Evolutionary conservation across 2,113 vertebrate genomes (phyloP), one percentile per base, ranked within the genome.

Genomic region (Psittacula cyanocephala): DNA sequence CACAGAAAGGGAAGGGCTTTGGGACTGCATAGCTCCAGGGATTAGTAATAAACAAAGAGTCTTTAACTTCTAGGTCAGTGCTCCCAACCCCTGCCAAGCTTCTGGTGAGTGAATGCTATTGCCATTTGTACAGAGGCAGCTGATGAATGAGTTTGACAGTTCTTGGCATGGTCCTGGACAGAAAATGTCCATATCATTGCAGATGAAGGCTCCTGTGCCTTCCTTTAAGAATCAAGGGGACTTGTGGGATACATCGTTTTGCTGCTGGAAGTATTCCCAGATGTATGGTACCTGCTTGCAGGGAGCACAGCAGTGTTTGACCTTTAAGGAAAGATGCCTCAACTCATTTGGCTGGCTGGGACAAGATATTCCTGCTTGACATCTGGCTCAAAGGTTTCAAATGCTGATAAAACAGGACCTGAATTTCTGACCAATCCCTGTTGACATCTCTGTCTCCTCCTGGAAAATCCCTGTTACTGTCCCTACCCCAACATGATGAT

Each of bases 11-110:
- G 95, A 92, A 96, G 70, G 95, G 94, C 95, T 96, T 96, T 95
- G 93, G 90, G 91, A 43, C 80, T 81, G 88, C 92, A 96, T 81
- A 96, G 90, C 94, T 90, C 82, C 92, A 88, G 93, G 93, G 96
- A 96, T 97, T 97, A 97, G 87, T 35, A 4, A 72, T 4, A 23
- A 89, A 96, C 96, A 97, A 96, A 97, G 95, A 88, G 94, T 87
- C 87, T 97, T 97, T 96, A 96, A 87, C 91, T 96, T 95, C 93
- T 95, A 95, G 95, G 93, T 96, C 96, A 96, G 24, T 88, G 95
- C 93, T 89, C 85, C 27, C 18, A 94, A 70, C 31, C 81, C 37
- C 79, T 93, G 89, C 94, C 95, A 96, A 91, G 91, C 85, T 94
- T 18, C 89, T 91, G 95, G 94, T 1, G 27, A 91, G 41, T 49